Conservation (phyloP, 2,888 invertebrate species). For the Pachydiplax longipennis region DNA sequence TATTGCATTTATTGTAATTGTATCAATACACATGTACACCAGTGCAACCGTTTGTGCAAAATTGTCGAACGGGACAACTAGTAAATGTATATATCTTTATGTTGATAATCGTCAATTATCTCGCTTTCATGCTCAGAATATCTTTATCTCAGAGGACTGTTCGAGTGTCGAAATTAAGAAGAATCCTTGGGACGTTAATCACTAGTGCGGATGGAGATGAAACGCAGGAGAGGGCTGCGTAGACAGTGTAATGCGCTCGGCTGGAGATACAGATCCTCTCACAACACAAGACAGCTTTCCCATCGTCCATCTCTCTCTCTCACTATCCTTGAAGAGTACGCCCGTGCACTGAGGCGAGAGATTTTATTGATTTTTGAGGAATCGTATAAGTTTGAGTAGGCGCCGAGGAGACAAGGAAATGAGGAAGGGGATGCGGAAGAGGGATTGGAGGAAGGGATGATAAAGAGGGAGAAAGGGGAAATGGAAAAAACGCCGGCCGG, state of each 20-base stretch:
- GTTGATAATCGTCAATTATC: too few relatives aligned
- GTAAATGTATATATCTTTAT: too few relatives aligned
- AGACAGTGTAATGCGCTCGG: neutral
- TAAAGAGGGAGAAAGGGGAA: neutral
- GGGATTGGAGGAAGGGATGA: neutral
- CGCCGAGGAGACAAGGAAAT: neutral
- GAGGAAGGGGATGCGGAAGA: neutral
- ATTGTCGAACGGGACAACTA: too few relatives aligned
- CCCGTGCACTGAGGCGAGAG: neutral
- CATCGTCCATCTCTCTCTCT: neutral
- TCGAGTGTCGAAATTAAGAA: too few relatives aligned
- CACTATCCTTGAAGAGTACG: neutral
- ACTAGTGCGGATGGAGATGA: neutral
- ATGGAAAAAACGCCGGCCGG: neutral
- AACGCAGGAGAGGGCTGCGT: neutral
- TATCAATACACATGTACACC: too few relatives aligned
- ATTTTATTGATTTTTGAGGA: neutral
- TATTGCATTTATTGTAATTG: too few relatives aligned
- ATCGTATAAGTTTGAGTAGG: neutral
- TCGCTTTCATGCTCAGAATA: too few relatives aligned
- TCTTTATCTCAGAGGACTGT: too few relatives aligned
- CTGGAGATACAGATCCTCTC: neutral
- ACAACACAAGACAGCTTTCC: neutral
- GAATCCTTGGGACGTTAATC: too few relatives aligned
- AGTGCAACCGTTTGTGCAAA: too few relatives aligned